Conservation (phyloP, 1,140 invertebrate genomes). For the Pomacea maculata region DNA sequence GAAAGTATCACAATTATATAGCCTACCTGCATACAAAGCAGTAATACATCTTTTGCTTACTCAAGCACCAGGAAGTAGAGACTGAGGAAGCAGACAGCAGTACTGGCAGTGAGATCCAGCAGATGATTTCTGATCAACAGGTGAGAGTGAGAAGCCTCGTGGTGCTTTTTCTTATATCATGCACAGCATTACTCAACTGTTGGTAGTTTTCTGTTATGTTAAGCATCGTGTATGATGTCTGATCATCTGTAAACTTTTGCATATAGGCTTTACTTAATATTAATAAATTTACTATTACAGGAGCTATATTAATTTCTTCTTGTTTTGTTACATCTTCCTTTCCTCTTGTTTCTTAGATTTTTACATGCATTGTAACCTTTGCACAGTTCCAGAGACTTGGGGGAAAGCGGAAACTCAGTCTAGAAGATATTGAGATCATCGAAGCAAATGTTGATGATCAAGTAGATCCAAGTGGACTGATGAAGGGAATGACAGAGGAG, state of each 20-base stretch:
- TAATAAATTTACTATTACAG: too few species aligned
- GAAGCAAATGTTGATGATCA: constrained; percentile 87
- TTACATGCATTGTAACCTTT: neutral
- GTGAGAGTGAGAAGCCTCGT: neutral
- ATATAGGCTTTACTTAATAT: too few species aligned
- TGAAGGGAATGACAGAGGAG: constrained; percentile 83
- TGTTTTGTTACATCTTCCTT: neutral
- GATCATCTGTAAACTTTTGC: too few species aligned
- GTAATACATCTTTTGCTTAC: neutral
- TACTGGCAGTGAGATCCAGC: constrained; percentile 4
- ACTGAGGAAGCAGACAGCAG: neutral
- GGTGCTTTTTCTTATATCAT: too few species aligned
- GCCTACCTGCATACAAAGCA: too few species aligned
- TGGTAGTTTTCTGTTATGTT: too few species aligned
- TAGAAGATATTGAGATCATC: constrained; percentile 74
- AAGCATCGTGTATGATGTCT: too few species aligned
- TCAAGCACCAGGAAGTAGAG: neutral
- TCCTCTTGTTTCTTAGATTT: too few species aligned
- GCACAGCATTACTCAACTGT: too few species aligned
- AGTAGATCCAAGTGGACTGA: constrained; percentile 80
- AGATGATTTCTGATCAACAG: constrained; percentile 26
- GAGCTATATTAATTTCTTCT: neutral
- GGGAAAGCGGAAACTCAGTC: constrained; percentile 66
- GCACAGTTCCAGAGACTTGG: constrained; percentile 64
- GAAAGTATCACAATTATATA: too few species aligned